These are phyloP conservation scores for Orussus abietinus DNA, from an alignment of 1,140 invertebrate species.

Conservation along the genomic window DNA sequence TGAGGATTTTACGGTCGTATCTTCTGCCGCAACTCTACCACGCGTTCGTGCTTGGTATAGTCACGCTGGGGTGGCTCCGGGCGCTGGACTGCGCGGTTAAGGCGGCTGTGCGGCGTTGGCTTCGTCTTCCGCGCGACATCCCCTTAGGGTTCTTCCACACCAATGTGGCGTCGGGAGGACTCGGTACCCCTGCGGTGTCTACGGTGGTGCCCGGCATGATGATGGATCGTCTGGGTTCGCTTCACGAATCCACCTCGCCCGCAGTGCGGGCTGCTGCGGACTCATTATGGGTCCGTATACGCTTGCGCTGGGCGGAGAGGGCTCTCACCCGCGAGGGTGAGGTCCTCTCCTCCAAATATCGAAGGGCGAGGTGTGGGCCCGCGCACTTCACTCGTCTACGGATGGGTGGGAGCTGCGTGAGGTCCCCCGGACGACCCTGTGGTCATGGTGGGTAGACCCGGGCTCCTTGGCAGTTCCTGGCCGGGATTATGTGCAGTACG, in stretches of 20 bases:
- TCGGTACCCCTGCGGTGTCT: slow-evolving; percentile 13
- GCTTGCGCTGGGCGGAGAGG: too few relatives aligned
- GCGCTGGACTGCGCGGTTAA: slow-evolving; percentile 2
- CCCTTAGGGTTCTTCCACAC: slow-evolving; percentile 22
- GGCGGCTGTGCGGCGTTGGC: slow-evolving; percentile 10
- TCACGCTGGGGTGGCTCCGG: neutral
- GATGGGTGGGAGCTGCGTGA: too few relatives aligned
- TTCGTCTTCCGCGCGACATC: slow-evolving; percentile 17
- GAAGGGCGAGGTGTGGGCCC: too few relatives aligned
- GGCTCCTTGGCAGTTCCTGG: too few relatives aligned
- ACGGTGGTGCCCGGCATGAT: slow-evolving; percentile 5
- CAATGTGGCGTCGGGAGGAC: slow-evolving; percentile 14
- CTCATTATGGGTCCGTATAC: too few relatives aligned
- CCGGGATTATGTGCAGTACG: too few relatives aligned
- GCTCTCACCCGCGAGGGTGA: too few relatives aligned
- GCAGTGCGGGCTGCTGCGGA: slow-evolving; percentile 22
- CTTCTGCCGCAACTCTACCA: slow-evolving; percentile 15
- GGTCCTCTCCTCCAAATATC: too few relatives aligned
- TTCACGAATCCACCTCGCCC: slow-evolving; percentile 17
- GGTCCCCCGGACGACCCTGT: too few relatives aligned
- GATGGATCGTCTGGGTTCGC: slow-evolving; percentile 14
- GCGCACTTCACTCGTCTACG: too few relatives aligned
- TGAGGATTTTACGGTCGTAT: slow-evolving; percentile 6
- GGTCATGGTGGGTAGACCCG: too few relatives aligned
- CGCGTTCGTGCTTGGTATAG: neutral